Evolutionary conservation across 2,797 vertebrate genomes (phyloP).

Genomic region (Lacerta viridis): DNA sequence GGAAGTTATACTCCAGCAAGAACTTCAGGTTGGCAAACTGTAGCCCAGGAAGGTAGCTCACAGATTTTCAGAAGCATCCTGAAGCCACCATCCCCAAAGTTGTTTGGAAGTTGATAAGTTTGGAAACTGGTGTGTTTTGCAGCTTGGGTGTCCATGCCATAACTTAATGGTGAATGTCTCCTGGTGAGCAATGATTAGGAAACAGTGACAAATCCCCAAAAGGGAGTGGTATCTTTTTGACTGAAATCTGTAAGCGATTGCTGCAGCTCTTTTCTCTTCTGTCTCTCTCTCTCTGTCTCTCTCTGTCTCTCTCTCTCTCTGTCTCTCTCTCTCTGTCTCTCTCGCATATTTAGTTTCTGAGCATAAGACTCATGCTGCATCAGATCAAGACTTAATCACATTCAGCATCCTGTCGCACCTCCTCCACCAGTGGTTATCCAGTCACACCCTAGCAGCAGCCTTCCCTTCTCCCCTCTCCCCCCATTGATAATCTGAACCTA

Average conservation of each 20-base stretch:
- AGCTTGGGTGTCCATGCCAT: background rate
- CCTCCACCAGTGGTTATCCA: background rate
- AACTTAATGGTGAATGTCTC: background rate
- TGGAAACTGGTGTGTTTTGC: background rate
- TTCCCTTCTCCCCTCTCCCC: no score
- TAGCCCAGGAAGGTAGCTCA: background rate
- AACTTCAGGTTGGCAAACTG: background rate
- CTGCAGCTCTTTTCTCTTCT: background rate
- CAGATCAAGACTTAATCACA: background rate
- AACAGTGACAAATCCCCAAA: conserved; percentile 17
- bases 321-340: background rate
- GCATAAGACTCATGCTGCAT: background rate
- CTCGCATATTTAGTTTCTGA: background rate
- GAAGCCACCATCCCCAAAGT: background rate
- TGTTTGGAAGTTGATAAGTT: background rate
- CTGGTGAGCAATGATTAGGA: background rate
- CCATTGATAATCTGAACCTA: no score
- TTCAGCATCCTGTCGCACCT: background rate
- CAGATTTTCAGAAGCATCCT: background rate
- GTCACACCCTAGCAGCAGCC: no score
- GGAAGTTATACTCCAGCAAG: background rate
- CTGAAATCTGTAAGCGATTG: background rate
- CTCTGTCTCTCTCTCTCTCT: background rate
- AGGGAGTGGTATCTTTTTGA: background rate
- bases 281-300: background rate